These are phyloP conservation scores for Campylomormyrus tamandua DNA, from an alignment of 2,113 vertebrate genomes.

Conservation along the genomic window DNA sequence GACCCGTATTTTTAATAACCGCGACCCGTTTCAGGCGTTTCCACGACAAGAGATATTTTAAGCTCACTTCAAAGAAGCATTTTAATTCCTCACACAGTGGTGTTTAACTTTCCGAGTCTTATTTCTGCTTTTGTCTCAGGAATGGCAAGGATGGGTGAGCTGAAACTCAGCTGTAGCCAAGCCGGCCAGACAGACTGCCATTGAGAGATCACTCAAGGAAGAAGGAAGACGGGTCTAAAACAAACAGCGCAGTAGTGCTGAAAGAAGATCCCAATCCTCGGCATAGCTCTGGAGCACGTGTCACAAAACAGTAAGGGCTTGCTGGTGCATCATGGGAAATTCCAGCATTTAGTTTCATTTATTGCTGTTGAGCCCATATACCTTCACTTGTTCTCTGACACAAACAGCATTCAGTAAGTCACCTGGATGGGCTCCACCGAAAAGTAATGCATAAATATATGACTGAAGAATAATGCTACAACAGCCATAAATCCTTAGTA, in stretches of 20 bases:
- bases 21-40: not conserved
- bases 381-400: not conserved
- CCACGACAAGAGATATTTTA: not conserved
- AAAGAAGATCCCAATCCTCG: not conserved
- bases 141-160: not conserved
- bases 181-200: not conserved
- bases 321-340: constrained; percentile 1
- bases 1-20: not conserved
- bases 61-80: not conserved
- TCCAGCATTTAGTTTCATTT: not conserved
- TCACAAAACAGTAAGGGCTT: not conserved
- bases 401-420: not conserved
- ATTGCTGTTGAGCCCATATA: not conserved
- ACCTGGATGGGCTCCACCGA: not conserved
- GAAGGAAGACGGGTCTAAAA: not conserved
- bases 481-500: not conserved
- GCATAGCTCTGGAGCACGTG: not conserved
- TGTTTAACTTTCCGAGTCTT: not conserved
- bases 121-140: not conserved
- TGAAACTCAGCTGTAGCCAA: not conserved
- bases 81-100: not conserved
- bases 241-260: not conserved
- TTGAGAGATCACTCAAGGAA: not conserved
- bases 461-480: not conserved
- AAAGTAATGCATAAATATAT: not conserved